Base-by-base conservation (phyloP, 2,797 vertebrate species). In the Heliangelus exortis region DNA sequence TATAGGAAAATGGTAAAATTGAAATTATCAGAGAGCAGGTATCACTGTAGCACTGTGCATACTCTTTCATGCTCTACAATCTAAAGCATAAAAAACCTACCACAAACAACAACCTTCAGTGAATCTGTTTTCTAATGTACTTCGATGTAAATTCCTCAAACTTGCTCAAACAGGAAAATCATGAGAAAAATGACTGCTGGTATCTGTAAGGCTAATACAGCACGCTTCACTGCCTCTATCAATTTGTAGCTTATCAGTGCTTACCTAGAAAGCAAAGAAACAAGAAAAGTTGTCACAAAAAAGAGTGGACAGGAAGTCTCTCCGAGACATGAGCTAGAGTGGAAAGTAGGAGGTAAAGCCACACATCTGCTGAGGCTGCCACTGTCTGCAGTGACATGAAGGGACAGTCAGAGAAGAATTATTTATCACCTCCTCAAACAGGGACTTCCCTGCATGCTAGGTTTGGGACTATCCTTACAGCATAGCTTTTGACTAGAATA, bases 251-350 rank as follows among this genome's bases (percentile, higher is more conserved):
- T 91, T 51, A 59, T 41, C n/a, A 15, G 1, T 18, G 39, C 19
- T 73, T 21, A 71, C 23, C 47, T 39, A 57, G 17, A 83, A 22
- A 63, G 55, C 43, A 82, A 82, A 69, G 36, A 41, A 67, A 75
- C 0, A 0, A 66, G 58, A 51, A 33, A 78, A 89, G 25, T 7
- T 33, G 41, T 17, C 59, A 62, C 34, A 45, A 62, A 62, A 55
- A 84, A 67, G n/a, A 76, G 55, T 0, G 0, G 57, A 26, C 33
- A 82, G 53, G 63, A 53, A 9, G 12, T 65, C 58, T 78, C 1
- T 1, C 66, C 51, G 66, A 65, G 55, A n/a, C 41, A 33, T 0
- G 3, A 80, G 47, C 33, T 34, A 10, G 8, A 22, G n/a, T 0
- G 6, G 2, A 72, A 51, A 62, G 66, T 51, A 14, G 61, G 54